Conservation (phyloP, 2,888 invertebrate species). For the Phalera bucephala region DNA sequence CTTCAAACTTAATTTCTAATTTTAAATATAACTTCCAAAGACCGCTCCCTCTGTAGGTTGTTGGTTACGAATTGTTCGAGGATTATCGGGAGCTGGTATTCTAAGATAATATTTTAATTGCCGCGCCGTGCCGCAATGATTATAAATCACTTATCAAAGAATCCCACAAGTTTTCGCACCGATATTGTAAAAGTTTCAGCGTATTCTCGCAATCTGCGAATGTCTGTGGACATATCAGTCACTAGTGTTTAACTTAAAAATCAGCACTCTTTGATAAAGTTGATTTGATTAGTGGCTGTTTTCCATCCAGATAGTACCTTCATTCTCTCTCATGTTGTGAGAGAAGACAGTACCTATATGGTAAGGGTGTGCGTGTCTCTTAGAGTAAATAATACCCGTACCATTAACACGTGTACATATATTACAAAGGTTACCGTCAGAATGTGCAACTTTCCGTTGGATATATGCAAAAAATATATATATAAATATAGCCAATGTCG, state of each 20-base stretch:
- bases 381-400: no score
- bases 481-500: no score
- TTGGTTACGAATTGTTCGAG: conserved; percentile 15
- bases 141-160: conserved; percentile 77
- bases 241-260: conserved; percentile 48
- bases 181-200: conserved; percentile 71
- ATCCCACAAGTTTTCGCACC: conserved; percentile 54
- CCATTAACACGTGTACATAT: no score
- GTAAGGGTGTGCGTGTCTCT: no score
- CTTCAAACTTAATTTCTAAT: background rate
- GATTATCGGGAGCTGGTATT: conserved; percentile 21
- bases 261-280: conserved; percentile 17
- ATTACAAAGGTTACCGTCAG: no score
- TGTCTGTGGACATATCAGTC: conserved; percentile 58
- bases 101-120: conserved; percentile 57
- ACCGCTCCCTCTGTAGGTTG: conserved; percentile 1
- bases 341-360: no score
- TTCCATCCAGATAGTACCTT: no score
- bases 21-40: conserved; percentile 11
- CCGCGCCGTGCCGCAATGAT: conserved; percentile 52
- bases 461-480: no score
- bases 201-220: conserved; percentile 54
- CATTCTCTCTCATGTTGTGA: no score
- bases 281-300: background rate
- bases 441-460: no score